Conservation (phyloP, 2,113 vertebrate genomes). For the Corydoras sp. region DNA sequence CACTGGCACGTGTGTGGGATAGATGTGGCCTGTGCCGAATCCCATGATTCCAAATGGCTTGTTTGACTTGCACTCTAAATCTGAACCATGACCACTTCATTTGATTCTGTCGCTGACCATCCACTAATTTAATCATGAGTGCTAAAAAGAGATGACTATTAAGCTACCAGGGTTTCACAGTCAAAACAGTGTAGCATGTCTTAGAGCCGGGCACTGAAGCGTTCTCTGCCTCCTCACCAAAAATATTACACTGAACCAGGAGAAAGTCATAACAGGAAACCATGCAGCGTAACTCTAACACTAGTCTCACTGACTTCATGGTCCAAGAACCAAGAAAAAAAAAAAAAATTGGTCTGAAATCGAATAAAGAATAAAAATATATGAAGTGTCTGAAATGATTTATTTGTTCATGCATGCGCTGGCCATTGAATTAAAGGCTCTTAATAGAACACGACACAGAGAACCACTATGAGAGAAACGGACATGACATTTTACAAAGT, state of each 20-base stretch:
- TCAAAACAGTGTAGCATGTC: conserved; percentile 20
- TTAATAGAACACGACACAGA: too few species aligned
- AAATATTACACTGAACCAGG: neutral
- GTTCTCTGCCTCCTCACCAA: neutral
- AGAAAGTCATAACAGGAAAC: conserved; percentile 26
- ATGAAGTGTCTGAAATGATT: too few species aligned
- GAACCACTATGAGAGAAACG: too few species aligned
- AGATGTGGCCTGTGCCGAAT: conserved; percentile 9
- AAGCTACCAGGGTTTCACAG: conserved; percentile 4
- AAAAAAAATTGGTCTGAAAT: too few species aligned
- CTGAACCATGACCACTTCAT: neutral
- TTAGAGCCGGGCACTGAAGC: neutral
- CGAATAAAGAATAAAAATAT: too few species aligned
- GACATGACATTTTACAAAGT: too few species aligned
- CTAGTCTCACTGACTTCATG: too few species aligned
- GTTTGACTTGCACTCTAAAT: conserved; percentile 1
- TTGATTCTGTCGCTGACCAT: neutral
- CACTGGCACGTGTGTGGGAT: conserved; percentile 43
- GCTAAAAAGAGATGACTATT: neutral
- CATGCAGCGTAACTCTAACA: neutral
- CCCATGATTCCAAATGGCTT: neutral
- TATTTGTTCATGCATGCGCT: too few species aligned
- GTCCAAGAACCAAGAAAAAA: too few species aligned
- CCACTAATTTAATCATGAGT: too few species aligned
- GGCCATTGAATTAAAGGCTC: too few species aligned